Evolutionary conservation across 1,140 invertebrate species (phyloP).

Genomic region (Zelostemma sp.): DNA sequence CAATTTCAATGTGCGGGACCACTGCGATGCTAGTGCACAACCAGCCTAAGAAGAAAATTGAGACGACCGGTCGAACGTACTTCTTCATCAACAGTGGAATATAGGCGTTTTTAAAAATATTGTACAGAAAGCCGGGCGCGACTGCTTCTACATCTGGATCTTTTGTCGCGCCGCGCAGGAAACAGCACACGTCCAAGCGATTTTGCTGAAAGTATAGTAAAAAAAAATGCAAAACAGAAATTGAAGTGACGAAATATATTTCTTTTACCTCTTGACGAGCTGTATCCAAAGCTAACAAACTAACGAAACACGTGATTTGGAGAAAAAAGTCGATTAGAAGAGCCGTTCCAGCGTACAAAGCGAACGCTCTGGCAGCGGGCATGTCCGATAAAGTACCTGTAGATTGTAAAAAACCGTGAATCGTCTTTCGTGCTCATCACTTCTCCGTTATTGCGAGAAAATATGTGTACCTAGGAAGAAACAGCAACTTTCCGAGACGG

Average conservation of each 20-base stretch:
- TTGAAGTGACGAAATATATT: no score
- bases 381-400: conserved; percentile 83
- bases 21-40: conserved; percentile 89
- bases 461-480: conserved; percentile 86
- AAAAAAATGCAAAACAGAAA: no score
- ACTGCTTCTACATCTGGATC: conserved; percentile 71
- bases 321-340: conserved; percentile 95
- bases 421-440: no score
- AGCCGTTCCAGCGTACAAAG: conserved; percentile 96
- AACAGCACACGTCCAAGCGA: conserved; percentile 89
- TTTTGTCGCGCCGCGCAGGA: conserved; percentile 73
- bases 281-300: conserved; percentile 90
- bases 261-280: conserved; percentile 81
- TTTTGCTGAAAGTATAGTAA: conserved; percentile 73
- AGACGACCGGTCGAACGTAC: conserved; percentile 77
- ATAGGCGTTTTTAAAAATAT: conserved; percentile 90
- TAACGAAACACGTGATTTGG: conserved; percentile 97
- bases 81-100: conserved; percentile 90
- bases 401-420: no score
- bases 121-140: conserved; percentile 60
- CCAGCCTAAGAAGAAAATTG: conserved; percentile 92
- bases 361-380: conserved; percentile 97
- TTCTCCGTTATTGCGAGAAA: conserved; percentile 4
- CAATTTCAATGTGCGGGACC: conserved; percentile 90
- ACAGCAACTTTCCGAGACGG: conserved; percentile 93